Base-by-base conservation (phyloP, 2,888 invertebrate species). In the Didymodactylos carnosus region DNA sequence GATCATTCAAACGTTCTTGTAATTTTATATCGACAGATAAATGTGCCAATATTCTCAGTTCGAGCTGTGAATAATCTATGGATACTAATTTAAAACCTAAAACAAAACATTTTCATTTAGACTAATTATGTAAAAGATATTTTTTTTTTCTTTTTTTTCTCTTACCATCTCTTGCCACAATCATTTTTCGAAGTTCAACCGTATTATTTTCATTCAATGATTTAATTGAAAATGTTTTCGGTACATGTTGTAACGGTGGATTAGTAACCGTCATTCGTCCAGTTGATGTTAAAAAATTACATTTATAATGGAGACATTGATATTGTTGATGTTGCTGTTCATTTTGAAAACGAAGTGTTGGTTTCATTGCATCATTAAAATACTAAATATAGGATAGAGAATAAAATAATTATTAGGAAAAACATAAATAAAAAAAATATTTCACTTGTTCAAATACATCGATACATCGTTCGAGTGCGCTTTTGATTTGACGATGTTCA, bases 51-150 rank as follows among this genome's bases (percentile, higher is more conserved):
- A 98, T 88, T 78, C 98, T 86, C 82, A 98, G 87, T 84, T 98
- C 98, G 76, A 98, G 82, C 83, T 98, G 98, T 79, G 92, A 92
- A 84, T 93, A 98, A 85, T 98, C 97, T 0, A 94, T 94, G 0
- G 94, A 90, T 69, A 98, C 83, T 73, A 97, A 84, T 69, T 89
- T 83, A 53, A 82, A 82, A 73, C 84, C 86, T 81, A 77, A n/a
- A 43, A 43, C 2, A n/a, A 43, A n/a, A 19, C 7, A n/a, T 43
- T 14, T 14, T 7, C 11, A 10, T 23, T 13, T 10, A 23, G 25
- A 23, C 13, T 10, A 23, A 11, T n/a, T 23, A 23, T 23, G 23
- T n/a, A 49, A 2, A 19, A 19, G 46, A 5, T 23, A 49, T 23
- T 23, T 49, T 16, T 10, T n/a, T 46, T n/a, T 10, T 49, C 13